These are phyloP conservation scores for Enteromius afrohamiltoni DNA, from an alignment of 2,797 vertebrate species.

Conservation along the genomic window DNA sequence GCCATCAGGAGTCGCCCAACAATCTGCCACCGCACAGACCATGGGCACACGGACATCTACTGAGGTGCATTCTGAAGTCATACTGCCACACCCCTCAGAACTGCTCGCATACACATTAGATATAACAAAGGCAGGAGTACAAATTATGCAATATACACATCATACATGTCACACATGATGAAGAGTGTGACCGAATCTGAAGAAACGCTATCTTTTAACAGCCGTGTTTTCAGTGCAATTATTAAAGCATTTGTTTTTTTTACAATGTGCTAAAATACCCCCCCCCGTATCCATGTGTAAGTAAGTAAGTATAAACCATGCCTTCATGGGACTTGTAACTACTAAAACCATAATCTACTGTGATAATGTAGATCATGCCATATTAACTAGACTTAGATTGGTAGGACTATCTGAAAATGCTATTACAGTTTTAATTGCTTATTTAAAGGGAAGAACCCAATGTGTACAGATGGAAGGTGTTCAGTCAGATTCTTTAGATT, in stretches of 20 bases:
- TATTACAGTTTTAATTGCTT: background rate
- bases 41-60: conserved; percentile 15
- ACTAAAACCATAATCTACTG: too few relatives aligned
- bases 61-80: conserved; percentile 26
- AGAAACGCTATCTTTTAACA: too few relatives aligned
- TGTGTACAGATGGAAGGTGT: background rate
- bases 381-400: background rate
- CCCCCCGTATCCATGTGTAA: background rate
- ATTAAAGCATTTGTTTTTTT: too few relatives aligned
- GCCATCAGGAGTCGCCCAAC: conserved; percentile 51
- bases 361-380: background rate
- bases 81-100: background rate
- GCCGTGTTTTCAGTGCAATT: too few relatives aligned
- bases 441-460: background rate
- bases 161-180: background rate
- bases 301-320: background rate
- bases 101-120: background rate
- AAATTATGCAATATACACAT: background rate
- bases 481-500: background rate
- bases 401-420: background rate
- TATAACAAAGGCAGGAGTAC: background rate
- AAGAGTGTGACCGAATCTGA: too few relatives aligned
- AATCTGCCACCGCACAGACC: conserved; percentile 45
- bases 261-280: background rate
- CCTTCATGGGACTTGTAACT: too few relatives aligned